Evolutionary conservation across 2,113 vertebrate species (phyloP).

Genomic region (Bombycilla garrulus): DNA sequence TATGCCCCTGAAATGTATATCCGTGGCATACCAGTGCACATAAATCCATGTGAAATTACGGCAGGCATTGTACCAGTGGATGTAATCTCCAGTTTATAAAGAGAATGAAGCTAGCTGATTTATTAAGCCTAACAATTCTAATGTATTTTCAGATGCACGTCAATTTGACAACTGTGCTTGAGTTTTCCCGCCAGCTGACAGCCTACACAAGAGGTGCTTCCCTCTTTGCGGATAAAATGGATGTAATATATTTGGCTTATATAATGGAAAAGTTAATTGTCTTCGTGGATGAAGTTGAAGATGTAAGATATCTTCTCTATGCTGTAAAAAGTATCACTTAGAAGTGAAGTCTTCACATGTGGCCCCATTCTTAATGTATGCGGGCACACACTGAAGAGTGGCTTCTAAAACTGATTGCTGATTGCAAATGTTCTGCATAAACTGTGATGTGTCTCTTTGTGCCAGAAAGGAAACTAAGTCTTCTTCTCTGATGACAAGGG

Average conservation of each 20-base stretch:
- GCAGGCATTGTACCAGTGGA: background rate
- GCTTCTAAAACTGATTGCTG: background rate
- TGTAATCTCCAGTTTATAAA: background rate
- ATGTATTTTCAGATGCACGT: slow-evolving; percentile 79
- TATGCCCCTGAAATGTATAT: background rate
- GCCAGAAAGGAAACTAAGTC: background rate
- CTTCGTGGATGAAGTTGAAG: slow-evolving; percentile 78
- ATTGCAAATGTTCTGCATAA: background rate
- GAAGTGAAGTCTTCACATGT: background rate
- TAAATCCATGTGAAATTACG: background rate
- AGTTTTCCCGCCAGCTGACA: slow-evolving; percentile 82
- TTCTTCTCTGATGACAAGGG: background rate
- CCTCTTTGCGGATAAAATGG: slow-evolving; percentile 87
- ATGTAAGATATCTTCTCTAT: slow-evolving; percentile 73
- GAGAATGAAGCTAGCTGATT: background rate
- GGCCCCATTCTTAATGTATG: background rate
- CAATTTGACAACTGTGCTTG: slow-evolving; percentile 80
- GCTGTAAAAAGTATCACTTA: background rate
- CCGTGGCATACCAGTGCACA: background rate
- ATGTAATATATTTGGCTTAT: slow-evolving; percentile 87
- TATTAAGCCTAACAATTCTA: background rate
- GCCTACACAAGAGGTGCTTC: slow-evolving; percentile 82
- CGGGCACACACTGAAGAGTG: background rate
- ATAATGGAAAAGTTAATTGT: slow-evolving; percentile 86
- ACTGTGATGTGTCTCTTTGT: background rate